These are phyloP conservation scores for Melinaea marsaeus DNA, from an alignment of 2,888 invertebrate genomes.

Conservation along the genomic window DNA sequence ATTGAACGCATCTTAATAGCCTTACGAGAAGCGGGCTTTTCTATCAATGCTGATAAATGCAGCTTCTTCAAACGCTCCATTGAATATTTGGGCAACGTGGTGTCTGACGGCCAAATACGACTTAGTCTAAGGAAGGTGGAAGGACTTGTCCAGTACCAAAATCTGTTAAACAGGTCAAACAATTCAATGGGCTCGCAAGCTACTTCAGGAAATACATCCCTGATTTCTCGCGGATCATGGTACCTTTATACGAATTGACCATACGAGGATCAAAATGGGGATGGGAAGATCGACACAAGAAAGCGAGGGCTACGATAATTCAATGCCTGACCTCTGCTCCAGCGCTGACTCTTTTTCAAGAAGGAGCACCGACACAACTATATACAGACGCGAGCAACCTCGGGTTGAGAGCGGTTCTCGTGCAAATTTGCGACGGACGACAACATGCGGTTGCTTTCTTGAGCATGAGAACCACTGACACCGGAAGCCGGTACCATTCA, in stretches of 20 bases:
- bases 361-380: neutral
- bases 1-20: constrained; percentile 29
- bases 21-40: constrained; percentile 34
- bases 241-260: no score
- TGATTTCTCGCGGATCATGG: no score
- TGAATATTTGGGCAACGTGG: constrained; percentile 16
- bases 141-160: no score
- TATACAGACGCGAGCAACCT: no score
- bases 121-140: constrained; percentile 8
- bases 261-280: neutral
- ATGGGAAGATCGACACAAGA: neutral
- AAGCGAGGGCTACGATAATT: constrained; percentile 5
- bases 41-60: constrained; percentile 15
- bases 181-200: no score
- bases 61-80: constrained; percentile 17
- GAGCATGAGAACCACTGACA: constrained; percentile 6
- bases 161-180: no score
- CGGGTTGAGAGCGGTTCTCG: no score
- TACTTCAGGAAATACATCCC: no score
- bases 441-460: constrained; percentile 3
- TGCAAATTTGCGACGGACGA: constrained; percentile 1
- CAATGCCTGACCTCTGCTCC: constrained; percentile 7
- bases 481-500: no score
- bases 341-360: constrained; percentile 6
- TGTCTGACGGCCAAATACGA: constrained; percentile 6